Percentiles rank a stretch among this genome's conserved stretches.
Evolutionary conservation across 2,888 invertebrate genomes (phyloP).

Genomic region (Torymus texanus): DNA sequence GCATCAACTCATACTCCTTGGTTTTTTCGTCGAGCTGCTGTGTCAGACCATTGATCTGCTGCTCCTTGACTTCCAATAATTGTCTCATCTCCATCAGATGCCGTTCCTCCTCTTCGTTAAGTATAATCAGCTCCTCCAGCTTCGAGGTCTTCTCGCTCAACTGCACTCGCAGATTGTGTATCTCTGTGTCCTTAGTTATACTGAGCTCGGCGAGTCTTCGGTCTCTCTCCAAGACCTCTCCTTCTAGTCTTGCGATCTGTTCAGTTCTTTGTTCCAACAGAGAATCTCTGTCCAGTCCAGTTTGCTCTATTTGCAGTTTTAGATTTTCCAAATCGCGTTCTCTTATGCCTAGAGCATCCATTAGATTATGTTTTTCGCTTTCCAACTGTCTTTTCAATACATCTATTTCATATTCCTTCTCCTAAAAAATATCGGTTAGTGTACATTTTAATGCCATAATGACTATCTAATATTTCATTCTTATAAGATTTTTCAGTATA

Average conservation of each 20-base stretch:
- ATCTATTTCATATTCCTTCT: slow-evolving; percentile 62
- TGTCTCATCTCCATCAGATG: slow-evolving; percentile 79
- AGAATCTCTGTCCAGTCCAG: slow-evolving; percentile 53
- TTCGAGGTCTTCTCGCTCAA: slow-evolving; percentile 76
- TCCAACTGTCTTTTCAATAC: slow-evolving; percentile 56
- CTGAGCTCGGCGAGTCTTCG: slow-evolving; percentile 74
- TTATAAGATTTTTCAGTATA: no score
- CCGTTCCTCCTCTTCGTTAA: slow-evolving; percentile 77
- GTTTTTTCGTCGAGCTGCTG: slow-evolving; percentile 80
- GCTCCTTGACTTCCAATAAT: slow-evolving; percentile 82
- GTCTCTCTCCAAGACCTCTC: slow-evolving; percentile 65
- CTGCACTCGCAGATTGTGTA: slow-evolving; percentile 83
- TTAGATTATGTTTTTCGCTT: slow-evolving; percentile 59
- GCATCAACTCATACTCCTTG: slow-evolving; percentile 78
- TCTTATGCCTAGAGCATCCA: slow-evolving; percentile 59
- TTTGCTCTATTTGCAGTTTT: slow-evolving; percentile 59
- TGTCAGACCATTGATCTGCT: slow-evolving; percentile 83
- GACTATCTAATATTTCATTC: no score
- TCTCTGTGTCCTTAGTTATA: slow-evolving; percentile 83
- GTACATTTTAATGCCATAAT: neutral
- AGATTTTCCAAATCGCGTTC: slow-evolving; percentile 65
- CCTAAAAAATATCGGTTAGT: slow-evolving; percentile 24
- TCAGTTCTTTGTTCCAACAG: slow-evolving; percentile 60
- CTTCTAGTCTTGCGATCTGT: slow-evolving; percentile 58
- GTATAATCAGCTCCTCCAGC: slow-evolving; percentile 77